Conservation (phyloP, 2,797 vertebrate genomes). For the Poliocrania exsul region DNA sequence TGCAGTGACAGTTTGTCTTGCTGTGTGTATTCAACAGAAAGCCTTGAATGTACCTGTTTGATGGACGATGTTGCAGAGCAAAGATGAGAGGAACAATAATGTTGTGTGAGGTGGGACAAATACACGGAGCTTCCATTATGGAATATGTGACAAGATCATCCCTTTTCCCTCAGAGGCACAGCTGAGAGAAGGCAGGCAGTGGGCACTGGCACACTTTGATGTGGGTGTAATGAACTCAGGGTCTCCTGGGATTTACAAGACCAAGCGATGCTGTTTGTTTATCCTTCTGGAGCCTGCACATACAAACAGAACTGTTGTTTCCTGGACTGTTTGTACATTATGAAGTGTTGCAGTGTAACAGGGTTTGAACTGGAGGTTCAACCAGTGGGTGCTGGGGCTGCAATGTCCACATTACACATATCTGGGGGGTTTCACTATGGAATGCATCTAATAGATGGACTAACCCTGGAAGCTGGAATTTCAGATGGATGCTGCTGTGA, state of each 20-base stretch:
- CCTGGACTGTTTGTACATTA: fast-evolving
- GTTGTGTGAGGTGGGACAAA: neutral
- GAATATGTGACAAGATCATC: neutral
- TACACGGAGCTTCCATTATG: neutral
- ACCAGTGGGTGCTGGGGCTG: neutral
- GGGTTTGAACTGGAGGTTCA: neutral
- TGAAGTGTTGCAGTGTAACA: neutral
- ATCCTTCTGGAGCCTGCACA: neutral
- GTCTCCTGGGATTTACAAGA: neutral
- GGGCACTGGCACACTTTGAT: neutral
- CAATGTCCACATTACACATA: fast-evolving
- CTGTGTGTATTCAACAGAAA: neutral
- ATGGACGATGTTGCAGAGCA: neutral
- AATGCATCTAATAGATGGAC: neutral
- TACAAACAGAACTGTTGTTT: neutral
- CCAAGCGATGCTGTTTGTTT: neutral
- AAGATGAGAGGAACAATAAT: neutral
- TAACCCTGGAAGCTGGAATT: neutral
- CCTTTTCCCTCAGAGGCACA: neutral
- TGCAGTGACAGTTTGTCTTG: neutral
- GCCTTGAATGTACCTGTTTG: neutral
- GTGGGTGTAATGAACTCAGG: neutral
- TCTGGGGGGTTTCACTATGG: neutral
- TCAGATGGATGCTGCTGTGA: neutral
- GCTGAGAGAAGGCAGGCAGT: neutral